These are phyloP conservation scores for Oncorhynchus mykiss DNA, from an alignment of 2,113 vertebrate genomes.

Conservation along the genomic window DNA sequence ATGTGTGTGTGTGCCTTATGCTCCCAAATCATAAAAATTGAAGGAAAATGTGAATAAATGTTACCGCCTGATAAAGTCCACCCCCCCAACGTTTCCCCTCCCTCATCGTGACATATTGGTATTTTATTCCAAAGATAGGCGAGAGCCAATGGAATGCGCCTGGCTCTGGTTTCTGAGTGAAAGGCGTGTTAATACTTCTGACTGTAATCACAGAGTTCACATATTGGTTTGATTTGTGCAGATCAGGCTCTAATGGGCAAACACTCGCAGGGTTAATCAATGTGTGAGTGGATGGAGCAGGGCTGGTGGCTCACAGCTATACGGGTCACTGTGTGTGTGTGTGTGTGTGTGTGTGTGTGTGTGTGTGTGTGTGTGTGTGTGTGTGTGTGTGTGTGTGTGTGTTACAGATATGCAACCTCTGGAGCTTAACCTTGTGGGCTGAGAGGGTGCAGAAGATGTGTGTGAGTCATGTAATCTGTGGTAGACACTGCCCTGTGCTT, in stretches of 20 bases:
- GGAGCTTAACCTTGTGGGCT: too few species aligned
- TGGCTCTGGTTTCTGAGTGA: too few species aligned
- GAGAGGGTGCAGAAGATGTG: slow-evolving; percentile 3
- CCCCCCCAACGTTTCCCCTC: too few species aligned
- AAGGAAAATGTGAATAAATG: too few species aligned
- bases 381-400: slow-evolving; percentile 10
- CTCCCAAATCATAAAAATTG: too few species aligned
- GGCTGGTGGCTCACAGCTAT: slow-evolving; percentile 50
- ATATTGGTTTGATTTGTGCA: slow-evolving; percentile 72
- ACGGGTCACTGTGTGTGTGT: not conserved
- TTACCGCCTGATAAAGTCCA: too few species aligned
- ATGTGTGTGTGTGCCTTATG: too few species aligned
- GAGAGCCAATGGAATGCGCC: too few species aligned
- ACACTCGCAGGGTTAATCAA: slow-evolving; percentile 70
- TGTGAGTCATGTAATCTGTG: not conserved
- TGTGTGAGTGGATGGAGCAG: slow-evolving; percentile 46
- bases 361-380: slow-evolving; percentile 10
- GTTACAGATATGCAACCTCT: not conserved
- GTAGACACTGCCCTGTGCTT: not conserved
- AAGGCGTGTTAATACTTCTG: too few species aligned
- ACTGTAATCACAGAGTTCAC: slow-evolving; percentile 72
- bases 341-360: slow-evolving; percentile 8
- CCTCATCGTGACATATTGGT: too few species aligned
- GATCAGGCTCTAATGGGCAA: slow-evolving; percentile 66
- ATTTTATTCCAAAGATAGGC: too few species aligned